Conservation (phyloP, 2,113 vertebrate genomes). For the Beaufortia kweichowensis region DNA sequence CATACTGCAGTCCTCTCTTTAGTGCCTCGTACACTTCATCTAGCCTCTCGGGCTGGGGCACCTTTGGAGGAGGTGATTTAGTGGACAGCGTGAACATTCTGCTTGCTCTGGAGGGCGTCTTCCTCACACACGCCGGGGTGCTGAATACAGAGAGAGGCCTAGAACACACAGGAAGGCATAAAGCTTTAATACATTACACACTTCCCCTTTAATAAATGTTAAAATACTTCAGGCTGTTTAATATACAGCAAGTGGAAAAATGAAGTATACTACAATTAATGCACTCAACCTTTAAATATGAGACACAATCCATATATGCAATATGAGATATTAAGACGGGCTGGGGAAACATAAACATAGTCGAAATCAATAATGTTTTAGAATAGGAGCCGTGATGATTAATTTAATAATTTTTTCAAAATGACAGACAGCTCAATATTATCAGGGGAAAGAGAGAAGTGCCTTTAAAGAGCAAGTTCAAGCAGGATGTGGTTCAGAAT, state of each 20-base stretch:
- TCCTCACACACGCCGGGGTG: conserved; percentile 86
- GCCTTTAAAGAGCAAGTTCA: not conserved
- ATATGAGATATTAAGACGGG: not conserved
- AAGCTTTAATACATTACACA: not conserved
- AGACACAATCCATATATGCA: not conserved
- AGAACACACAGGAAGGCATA: conserved; percentile 5
- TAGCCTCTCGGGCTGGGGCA: conserved; percentile 91
- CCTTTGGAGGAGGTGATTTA: conserved; percentile 86
- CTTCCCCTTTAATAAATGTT: not conserved
- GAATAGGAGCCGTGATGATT: conserved; percentile 9
- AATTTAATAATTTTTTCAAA: not conserved
- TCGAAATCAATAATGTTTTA: conserved; percentile 28
- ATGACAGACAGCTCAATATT: conserved; percentile 27
- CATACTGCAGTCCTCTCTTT: conserved; percentile 93
- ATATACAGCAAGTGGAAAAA: no score
- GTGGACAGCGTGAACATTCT: conserved; percentile 92
- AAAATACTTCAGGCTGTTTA: no score
- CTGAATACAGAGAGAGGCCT: conserved; percentile 86
- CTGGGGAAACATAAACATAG: conserved; percentile 2
- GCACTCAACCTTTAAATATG: not conserved
- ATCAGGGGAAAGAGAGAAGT: not conserved
- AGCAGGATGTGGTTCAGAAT: not conserved
- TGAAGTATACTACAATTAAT: not conserved
- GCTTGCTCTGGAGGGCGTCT: conserved; percentile 84
- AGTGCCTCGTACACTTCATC: conserved; percentile 90